A percentile compares a stretch with the other conserved stretches of the same genome.
These are phyloP conservation scores for Tachystola acroxantha DNA, from an alignment of 2,888 invertebrate genomes.

Conservation along the genomic window DNA sequence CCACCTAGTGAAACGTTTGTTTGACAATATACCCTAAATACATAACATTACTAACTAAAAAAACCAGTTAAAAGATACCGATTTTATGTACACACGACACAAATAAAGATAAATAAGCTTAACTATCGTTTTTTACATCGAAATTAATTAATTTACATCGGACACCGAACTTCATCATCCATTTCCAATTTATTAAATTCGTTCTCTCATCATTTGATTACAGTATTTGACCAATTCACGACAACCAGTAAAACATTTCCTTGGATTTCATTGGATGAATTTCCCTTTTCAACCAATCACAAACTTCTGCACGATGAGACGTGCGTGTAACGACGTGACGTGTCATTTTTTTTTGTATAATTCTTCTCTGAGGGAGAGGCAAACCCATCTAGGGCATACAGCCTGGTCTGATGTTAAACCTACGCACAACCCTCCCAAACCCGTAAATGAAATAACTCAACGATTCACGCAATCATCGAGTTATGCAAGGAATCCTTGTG, in stretches of 20 bases:
- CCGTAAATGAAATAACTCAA: too few relatives aligned
- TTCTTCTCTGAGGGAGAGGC: too few relatives aligned
- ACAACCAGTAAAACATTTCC: background rate
- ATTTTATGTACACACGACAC: conserved; percentile 4
- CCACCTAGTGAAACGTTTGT: conserved; percentile 8
- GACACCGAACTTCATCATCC: background rate
- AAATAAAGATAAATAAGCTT: background rate
- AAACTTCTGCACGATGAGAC: background rate
- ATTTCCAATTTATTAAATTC: background rate
- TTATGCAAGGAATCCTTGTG: too few relatives aligned
- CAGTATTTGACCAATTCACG: background rate
- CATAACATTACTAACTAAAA: conserved; percentile 35
- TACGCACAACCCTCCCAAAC: too few relatives aligned
- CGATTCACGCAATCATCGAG: too few relatives aligned
- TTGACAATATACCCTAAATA: conserved; percentile 14
- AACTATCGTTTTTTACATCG: conserved; percentile 3
- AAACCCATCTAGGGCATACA: too few relatives aligned
- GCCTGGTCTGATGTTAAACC: too few relatives aligned
- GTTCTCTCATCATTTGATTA: background rate
- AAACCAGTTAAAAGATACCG: conserved; percentile 1
- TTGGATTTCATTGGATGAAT: background rate
- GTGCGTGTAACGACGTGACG: background rate
- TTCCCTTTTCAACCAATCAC: background rate
- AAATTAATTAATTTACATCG: background rate
- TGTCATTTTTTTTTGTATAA: too few relatives aligned